Conservation (phyloP, 2,113 vertebrate species). For the Okapia johnstoni region DNA sequence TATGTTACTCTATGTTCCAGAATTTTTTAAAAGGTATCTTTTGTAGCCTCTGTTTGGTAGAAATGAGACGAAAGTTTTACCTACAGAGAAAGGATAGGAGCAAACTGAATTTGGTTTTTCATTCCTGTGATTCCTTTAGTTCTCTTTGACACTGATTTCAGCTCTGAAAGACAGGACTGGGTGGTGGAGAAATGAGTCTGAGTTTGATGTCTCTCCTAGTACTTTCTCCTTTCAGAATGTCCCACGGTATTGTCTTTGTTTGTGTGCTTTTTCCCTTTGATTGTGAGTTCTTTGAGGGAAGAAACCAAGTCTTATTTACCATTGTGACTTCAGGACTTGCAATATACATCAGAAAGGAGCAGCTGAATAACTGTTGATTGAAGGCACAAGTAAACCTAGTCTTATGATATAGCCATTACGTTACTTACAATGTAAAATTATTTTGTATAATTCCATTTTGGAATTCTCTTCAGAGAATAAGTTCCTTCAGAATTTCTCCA, state of each 20-base stretch:
- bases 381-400: not conserved
- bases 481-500: not conserved
- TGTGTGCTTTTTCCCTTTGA: not conserved
- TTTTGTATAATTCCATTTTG: constrained; percentile 9
- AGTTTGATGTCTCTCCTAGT: not conserved
- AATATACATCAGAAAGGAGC: not conserved
- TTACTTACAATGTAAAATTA: not conserved
- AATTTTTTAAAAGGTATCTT: not conserved
- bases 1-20: not conserved
- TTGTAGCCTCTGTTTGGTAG: not conserved
- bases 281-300: not conserved
- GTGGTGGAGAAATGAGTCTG: not conserved
- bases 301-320: not conserved
- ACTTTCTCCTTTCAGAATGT: not conserved
- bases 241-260: not conserved
- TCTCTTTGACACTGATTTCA: not conserved
- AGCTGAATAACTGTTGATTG: not conserved
- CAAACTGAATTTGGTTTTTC: not conserved
- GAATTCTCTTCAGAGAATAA: not conserved
- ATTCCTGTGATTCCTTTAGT: not conserved
- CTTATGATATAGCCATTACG: not conserved
- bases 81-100: not conserved
- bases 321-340: not conserved
- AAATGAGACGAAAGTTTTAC: not conserved
- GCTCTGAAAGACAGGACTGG: not conserved